phyloP scores from a whole-genome alignment of 2,113 vertebrate species.

The Percopsis transmontana region DNA sequence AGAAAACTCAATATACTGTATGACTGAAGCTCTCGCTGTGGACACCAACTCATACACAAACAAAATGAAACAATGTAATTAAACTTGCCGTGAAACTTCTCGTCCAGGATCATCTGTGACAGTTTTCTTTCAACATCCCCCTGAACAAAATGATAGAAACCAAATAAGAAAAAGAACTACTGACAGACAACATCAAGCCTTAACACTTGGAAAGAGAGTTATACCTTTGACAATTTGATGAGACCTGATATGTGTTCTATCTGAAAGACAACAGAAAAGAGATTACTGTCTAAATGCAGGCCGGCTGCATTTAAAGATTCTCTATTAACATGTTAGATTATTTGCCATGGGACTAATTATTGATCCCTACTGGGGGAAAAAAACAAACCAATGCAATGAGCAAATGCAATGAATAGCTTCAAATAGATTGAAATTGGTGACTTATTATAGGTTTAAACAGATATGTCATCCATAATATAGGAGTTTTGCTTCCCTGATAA shows the following conservation, averaged over 20 bases:
- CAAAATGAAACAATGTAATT: background rate
- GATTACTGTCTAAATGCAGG: background rate
- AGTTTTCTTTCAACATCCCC: conserved; percentile 97
- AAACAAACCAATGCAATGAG: too few species aligned
- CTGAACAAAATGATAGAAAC: conserved; percentile 59
- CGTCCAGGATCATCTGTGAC: conserved; percentile 99
- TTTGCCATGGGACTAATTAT: too few species aligned
- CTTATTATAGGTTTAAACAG: background rate
- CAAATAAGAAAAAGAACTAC: background rate
- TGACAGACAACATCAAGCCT: background rate
- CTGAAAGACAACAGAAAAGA: conserved; percentile 68
- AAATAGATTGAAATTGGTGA: too few species aligned
- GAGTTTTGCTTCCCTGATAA: background rate
- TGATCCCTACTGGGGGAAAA: too few species aligned
- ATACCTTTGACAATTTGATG: conserved; percentile 98
- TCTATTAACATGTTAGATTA: too few species aligned
- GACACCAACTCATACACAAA: background rate
- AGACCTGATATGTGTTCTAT: conserved; percentile 97
- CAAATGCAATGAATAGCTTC: too few species aligned
- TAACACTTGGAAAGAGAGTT: conserved; percentile 9
- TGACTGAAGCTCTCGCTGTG: background rate
- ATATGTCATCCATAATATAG: background rate
- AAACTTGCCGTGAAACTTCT: conserved; percentile 94
- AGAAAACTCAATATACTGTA: background rate
- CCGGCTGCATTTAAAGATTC: too few species aligned